These are phyloP conservation scores for Etheostoma spectabile DNA, from an alignment of 2,113 vertebrate genomes.

Conservation along the genomic window DNA sequence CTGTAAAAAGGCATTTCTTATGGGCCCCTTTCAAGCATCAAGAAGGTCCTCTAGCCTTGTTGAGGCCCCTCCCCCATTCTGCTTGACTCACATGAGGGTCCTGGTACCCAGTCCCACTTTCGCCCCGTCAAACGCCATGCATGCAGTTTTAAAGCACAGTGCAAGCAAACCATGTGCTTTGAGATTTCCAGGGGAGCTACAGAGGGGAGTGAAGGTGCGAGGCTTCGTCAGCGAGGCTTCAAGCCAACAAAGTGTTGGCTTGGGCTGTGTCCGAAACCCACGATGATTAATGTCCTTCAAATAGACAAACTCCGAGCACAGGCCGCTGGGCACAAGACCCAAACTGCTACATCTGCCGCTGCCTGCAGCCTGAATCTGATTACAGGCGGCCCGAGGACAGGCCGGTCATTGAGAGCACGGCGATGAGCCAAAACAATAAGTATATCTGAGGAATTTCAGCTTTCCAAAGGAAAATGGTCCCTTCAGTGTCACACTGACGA, in stretches of 20 bases:
- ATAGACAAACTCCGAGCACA: constrained; percentile 76
- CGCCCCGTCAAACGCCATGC: too few relatives aligned
- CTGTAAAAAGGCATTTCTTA: too few relatives aligned
- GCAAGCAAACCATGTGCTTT: constrained; percentile 51
- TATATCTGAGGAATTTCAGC: constrained; percentile 89
- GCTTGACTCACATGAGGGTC: too few relatives aligned
- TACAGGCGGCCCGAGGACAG: constrained; percentile 85
- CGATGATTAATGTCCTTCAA: constrained; percentile 80
- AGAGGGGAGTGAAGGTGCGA: constrained; percentile 39
- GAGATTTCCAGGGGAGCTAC: constrained; percentile 63
- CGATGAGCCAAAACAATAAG: constrained; percentile 88
- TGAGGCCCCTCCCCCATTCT: too few relatives aligned
- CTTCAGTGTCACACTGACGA: constrained; percentile 88
- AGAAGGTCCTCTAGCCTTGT: too few relatives aligned
- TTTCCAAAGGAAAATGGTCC: constrained; percentile 88
- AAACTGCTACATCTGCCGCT: constrained; percentile 80
- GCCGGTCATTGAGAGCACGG: constrained; percentile 85
- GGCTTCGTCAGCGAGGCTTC: constrained; percentile 66
- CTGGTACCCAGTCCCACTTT: too few relatives aligned
- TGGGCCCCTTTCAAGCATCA: too few relatives aligned
- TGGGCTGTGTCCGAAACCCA: constrained; percentile 75
- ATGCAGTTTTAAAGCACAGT: constrained; percentile 47
- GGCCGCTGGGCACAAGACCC: constrained; percentile 76
- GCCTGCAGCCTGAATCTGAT: constrained; percentile 82
- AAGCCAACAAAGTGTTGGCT: constrained; percentile 74